Evolutionary conservation across 2,797 vertebrate species (phyloP), one percentile per base, ranked within the genome.

Genomic region (Dryobates pubescens): DNA sequence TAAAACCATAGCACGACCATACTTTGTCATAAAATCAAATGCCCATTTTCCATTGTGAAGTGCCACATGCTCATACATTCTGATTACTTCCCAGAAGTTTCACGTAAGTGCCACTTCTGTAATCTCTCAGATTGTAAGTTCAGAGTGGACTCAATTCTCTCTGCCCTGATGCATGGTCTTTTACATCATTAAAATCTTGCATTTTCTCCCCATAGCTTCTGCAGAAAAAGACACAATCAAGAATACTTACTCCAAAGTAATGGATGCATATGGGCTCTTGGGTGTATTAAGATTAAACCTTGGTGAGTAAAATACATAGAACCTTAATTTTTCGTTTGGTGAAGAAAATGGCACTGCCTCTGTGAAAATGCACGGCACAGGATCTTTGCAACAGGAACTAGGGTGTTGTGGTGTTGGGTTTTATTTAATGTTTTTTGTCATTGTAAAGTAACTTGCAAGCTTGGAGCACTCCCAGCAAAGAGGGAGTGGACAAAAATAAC

Each of bases 151-250:
- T 90, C 2, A 0, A 0, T 41, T 88, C 29, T 90, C 2, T 1
- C 26, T 72, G 49, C 15, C 11, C 0, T 22, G 27, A 7, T 19
- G 1, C 7, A 3, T 16, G 13, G 17, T 32, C 68, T 83, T 76
- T 70, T 62, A 20, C 26, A 26, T 86, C 13, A n/a, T 54, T 58
- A 80, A 43, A 10, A 36, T 74, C 19, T 71, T 76, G 12, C 0
- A 3, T 38, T 87, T 95, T 95, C 57, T 93, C 91, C 82, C 92
- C 86, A 23, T 79, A 99, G 99, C 99, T 81, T 97, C 98, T 69
- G 99, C 99, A 78, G 99, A 99, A 97, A 99, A 99, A 93, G 99
- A 99, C 45, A 98, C 99, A 70, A 99, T 99, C 92, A 99, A 98
- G 97, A 98, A 96, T 76, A 97, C 98, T 6, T 99, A 99, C 86